A percentile compares a stretch with the other conserved stretches of the same genome.
Conservation (phyloP, 1,140 invertebrate species). For the Oryzaephilus surinamensis region DNA sequence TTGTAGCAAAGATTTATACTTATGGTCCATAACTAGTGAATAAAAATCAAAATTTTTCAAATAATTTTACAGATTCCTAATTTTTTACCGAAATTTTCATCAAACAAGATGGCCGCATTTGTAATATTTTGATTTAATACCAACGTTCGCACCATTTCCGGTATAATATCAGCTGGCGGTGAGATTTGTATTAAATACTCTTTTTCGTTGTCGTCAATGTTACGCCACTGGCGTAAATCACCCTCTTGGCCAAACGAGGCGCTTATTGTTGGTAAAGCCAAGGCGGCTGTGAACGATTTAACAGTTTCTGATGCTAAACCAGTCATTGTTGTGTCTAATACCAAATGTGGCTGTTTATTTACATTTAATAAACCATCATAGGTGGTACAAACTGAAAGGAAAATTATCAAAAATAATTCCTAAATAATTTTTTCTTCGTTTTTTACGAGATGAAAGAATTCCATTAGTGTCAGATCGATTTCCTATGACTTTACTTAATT, state of each 20-base stretch:
- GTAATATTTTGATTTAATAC: conserved; percentile 73
- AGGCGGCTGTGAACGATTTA: conserved; percentile 65
- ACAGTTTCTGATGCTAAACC: conserved; percentile 70
- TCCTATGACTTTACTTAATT: conserved; percentile 47
- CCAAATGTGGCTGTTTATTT: conserved; percentile 58
- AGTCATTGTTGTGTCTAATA: conserved; percentile 67
- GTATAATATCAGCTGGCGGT: conserved; percentile 72
- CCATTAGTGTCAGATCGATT: conserved; percentile 56
- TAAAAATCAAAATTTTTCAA: conserved; percentile 8
- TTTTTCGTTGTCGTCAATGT: conserved; percentile 53
- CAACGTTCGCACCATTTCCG: conserved; percentile 69
- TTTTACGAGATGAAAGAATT: conserved; percentile 17
- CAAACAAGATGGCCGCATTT: conserved; percentile 83
- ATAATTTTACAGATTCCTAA: neutral
- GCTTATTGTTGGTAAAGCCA: conserved; percentile 71
- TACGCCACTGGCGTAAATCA: conserved; percentile 69
- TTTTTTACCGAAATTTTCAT: conserved; percentile 63
- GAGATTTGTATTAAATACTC: conserved; percentile 64
- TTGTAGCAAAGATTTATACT: conserved; percentile 78
- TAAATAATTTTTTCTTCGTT: conserved; percentile 11
- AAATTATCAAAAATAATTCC: conserved; percentile 5
- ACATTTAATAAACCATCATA: conserved; percentile 52
- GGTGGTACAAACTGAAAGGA: conserved; percentile 54
- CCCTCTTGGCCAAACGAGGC: conserved; percentile 73
- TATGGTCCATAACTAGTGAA: conserved; percentile 73